Evolutionary conservation across 2,797 vertebrate genomes (phyloP).

Genomic region (Tenualosa ilisha): DNA sequence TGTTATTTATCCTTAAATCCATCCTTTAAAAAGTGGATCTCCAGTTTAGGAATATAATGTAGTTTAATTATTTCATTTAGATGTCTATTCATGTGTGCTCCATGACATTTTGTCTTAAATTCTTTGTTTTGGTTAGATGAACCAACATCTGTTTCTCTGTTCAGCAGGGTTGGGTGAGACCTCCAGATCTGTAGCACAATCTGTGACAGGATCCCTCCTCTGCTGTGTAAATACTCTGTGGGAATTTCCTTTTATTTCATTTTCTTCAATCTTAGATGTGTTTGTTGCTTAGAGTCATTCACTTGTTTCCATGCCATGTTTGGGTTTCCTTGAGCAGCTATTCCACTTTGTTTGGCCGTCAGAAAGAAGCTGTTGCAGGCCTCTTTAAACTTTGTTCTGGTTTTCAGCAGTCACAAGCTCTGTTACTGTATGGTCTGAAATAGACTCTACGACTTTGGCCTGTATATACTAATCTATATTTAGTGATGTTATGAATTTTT

Average conservation of each 20-base stretch:
- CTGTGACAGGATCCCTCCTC: slow-evolving; percentile 46
- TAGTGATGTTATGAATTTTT: slow-evolving; percentile 78
- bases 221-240: slow-evolving; percentile 70
- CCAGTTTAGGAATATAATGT: background rate
- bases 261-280: slow-evolving; percentile 70
- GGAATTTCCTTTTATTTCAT: slow-evolving; percentile 46
- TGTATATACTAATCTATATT: slow-evolving; percentile 73
- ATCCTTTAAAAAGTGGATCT: background rate
- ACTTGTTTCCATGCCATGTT: slow-evolving; percentile 53
- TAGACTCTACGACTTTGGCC: slow-evolving; percentile 67
- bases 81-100: background rate
- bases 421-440: slow-evolving; percentile 23
- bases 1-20: slow-evolving; percentile 12
- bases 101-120: slow-evolving; percentile 9
- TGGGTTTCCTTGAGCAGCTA: background rate
- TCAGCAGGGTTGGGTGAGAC: background rate
- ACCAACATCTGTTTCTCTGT: background rate
- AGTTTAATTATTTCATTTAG: background rate
- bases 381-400: slow-evolving; percentile 27
- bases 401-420: background rate
- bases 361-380: slow-evolving; percentile 37
- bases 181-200: slow-evolving; percentile 6
- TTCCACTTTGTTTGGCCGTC: slow-evolving; percentile 42
- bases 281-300: slow-evolving; percentile 74
- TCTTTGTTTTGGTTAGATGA: background rate